Base-by-base conservation (phyloP, 2,113 vertebrate species). In the Mastomys coucha region DNA sequence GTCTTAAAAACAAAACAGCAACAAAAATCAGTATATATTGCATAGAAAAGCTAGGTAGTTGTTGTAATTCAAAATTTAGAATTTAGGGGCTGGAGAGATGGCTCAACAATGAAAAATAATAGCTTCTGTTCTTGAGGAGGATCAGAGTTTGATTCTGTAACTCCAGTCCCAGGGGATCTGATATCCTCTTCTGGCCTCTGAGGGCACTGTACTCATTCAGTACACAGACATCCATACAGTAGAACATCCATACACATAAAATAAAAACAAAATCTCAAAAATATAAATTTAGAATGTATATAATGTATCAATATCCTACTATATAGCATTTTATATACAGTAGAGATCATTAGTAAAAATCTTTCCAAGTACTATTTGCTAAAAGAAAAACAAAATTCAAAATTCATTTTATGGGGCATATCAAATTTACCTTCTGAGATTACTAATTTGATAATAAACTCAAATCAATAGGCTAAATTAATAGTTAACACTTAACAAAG, bases 361-460 rank as follows among this genome's bases (percentile, higher is more conserved):
- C 70, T 53, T 92, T 51, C 63, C 89, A 92, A 31, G 45, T 39
- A 72, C 10, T 67, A 7, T 84, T 56, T 56, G 17, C 69, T 75
- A 63, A 92, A 93, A 96, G 80, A 67, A 91, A 96, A 96, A 95
- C 51, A 33, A 93, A 45, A 36, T 89, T 81, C 28, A 85, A 91
- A 92, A 81, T 72, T 81, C 22, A 77, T 53, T 13, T 0, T 63
- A 24, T 67, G n/a, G 90, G 11, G 31, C 89, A 69, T 76, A 77
- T 13, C 42, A 2, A 91, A 67, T 85, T 72, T 63, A 33, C 56
- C 7, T 75, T 22, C 67, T 45, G 60, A 92, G 60, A 87, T 67
- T 33, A 85, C 70, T 19, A 91, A 84, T 51, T 67, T 58, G 45
- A 88, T n/a, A 73, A 31, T 49, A 85, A 20, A 86, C 56, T 19